Base-by-base conservation (phyloP, 2,888 invertebrate genomes). In the Tachina grossa region DNA sequence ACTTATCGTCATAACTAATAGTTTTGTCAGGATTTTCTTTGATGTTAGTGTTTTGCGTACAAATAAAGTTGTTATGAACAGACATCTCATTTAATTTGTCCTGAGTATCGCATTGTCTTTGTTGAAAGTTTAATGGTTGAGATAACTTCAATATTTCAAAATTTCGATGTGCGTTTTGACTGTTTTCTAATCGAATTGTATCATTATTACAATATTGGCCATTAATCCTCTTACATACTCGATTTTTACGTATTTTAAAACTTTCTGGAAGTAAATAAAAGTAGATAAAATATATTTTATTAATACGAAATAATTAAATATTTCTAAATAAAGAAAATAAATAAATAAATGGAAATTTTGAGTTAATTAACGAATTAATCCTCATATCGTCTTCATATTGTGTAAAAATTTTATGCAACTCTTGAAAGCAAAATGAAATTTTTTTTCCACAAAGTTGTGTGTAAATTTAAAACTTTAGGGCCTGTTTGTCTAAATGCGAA, bases 231-330 rank as follows among this genome's bases (percentile, higher is more conserved):
- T 39, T 31, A 49, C 53, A 61, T 39, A 47, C 14, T 59, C 16
- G 74, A 45, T 68, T 82, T 75, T 82, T 85, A 45, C 85, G 85
- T 19, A 82, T 61, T 43, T 78, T 85, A 69, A 68, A 85, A 19
- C 49, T 51, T 63, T 82, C 85, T 85, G 41, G 63, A 85, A 82
- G 55, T 41, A 79, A 63, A 43, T 14, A 71, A 63, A 76, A 47
- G 13, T 13, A 47, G 5, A 10, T 14, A 47, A 47, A 9, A n/a
- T 2, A n/a, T 9, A 51, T 51, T 51, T 51, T 51, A 51, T 51
- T 51, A n/a, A 9, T n/a, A 16, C 13, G 1, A 11, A 47, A 47
- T 47, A 47, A 2, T 16, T 51, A 51, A 9, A 8, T 8, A 2
- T 51, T n/a, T n/a, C n/a, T 51, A 51, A 31, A 31, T 31, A 31